phyloP scores from a whole-genome alignment of 2,797 vertebrate genomes.

The Staurois parvus region DNA sequence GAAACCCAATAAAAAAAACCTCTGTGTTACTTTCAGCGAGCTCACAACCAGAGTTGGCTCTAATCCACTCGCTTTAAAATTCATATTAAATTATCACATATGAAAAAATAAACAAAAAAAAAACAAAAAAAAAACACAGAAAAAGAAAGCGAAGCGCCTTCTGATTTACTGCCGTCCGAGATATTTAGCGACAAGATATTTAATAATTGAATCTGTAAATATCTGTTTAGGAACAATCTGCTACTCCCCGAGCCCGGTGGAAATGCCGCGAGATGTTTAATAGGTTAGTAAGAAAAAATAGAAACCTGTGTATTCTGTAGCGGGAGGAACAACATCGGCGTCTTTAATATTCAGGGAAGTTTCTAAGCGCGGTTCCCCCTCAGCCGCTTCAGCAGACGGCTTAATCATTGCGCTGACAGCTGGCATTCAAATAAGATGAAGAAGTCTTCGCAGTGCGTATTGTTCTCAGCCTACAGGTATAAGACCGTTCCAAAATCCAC shows the following conservation, averaged over 20 bases:
- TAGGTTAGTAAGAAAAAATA: conserved; percentile 6
- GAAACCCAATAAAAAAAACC: too few species aligned
- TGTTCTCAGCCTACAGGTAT: conserved; percentile 11
- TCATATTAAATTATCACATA: conserved; percentile 1
- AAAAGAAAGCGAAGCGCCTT: too few species aligned
- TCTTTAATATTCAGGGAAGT: conserved; percentile 7
- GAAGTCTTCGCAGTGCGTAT: background rate
- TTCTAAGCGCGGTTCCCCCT: conserved; percentile 7
- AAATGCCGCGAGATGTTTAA: conserved; percentile 4
- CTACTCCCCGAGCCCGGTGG: background rate
- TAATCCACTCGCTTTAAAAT: background rate
- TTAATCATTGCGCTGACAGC: conserved; percentile 27
- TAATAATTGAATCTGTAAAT: conserved; percentile 3
- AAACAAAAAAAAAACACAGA: too few species aligned
- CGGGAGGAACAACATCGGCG: background rate
- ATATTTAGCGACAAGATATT: conserved; percentile 9
- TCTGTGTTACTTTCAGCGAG: too few species aligned
- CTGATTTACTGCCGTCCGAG: background rate
- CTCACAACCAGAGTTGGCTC: background rate
- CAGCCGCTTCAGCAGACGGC: background rate
- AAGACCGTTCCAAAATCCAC: background rate
- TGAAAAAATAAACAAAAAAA: background rate
- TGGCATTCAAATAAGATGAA: conserved; percentile 25
- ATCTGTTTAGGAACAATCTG: conserved; percentile 3
- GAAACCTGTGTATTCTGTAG: background rate